A percentile compares a stretch with the other conserved stretches of the same genome.
These are phyloP conservation scores for Phaonia tiefii DNA, from an alignment of 2,888 invertebrate genomes.

Conservation along the genomic window DNA sequence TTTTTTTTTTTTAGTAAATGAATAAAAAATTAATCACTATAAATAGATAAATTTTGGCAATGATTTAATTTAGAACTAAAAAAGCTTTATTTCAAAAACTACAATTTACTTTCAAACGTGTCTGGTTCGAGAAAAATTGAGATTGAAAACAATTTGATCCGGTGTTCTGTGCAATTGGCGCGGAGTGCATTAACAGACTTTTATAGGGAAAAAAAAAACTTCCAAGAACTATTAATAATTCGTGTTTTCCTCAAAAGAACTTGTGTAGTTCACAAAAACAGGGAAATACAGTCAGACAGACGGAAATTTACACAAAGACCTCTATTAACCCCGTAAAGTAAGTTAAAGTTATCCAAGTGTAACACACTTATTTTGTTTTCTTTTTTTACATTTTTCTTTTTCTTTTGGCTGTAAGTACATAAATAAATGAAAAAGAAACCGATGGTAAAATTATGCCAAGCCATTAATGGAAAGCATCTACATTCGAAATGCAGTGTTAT, in stretches of 20 bases:
- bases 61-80: too few relatives aligned
- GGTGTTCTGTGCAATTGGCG: too few relatives aligned
- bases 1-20: too few relatives aligned
- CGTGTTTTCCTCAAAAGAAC: constrained; percentile 4
- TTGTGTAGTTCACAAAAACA: neutral
- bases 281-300: neutral
- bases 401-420: constrained; percentile 19
- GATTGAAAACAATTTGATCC: too few relatives aligned
- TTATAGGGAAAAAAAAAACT: neutral
- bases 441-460: constrained; percentile 35
- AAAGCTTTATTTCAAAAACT: too few relatives aligned
- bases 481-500: too few relatives aligned
- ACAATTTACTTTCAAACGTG: too few relatives aligned
- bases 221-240: constrained; percentile 16
- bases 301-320: constrained; percentile 32
- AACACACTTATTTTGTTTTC: constrained; percentile 38
- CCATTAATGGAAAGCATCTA: neutral
- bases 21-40: too few relatives aligned
- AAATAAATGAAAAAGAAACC: neutral
- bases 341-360: constrained; percentile 56
- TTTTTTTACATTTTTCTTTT: neutral
- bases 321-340: constrained; percentile 44
- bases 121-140: too few relatives aligned
- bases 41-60: too few relatives aligned
- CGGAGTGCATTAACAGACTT: too few relatives aligned